These are phyloP conservation scores for Harlomillsia oculata DNA, from an alignment of 1,140 invertebrate genomes.

Conservation along the genomic window DNA sequence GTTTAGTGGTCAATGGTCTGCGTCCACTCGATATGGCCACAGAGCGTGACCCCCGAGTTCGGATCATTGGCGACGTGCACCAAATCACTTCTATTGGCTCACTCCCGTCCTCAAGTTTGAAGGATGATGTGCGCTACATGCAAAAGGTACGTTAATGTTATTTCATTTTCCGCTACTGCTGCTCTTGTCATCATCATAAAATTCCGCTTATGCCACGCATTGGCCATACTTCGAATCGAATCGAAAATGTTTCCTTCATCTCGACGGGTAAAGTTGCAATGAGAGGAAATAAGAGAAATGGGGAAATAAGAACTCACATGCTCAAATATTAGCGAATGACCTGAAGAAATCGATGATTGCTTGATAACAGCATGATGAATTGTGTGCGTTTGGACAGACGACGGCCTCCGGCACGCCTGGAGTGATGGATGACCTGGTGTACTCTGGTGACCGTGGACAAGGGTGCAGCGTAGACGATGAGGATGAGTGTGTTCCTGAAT, in stretches of 20 bases:
- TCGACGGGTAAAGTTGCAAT: not conserved
- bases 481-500: conserved; percentile 73
- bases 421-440: conserved; percentile 72
- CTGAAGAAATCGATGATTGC: no score
- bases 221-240: not conserved
- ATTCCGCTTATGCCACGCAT: not conserved
- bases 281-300: not conserved
- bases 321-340: no score
- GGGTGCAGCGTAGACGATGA: conserved; percentile 68
- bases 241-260: not conserved
- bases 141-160: conserved; percentile 22
- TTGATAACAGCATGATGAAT: conserved; percentile 9
- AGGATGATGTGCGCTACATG: conserved; percentile 19
- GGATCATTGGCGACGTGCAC: conserved; percentile 48
- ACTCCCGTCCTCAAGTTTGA: conserved; percentile 1
- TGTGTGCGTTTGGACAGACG: conserved; percentile 49
- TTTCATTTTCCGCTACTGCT: not conserved
- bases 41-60: conserved; percentile 62
- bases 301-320: no score
- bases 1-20: conserved; percentile 76
- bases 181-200: no score
- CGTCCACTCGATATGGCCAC: conserved; percentile 74
- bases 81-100: conserved; percentile 38
- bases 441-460: conserved; percentile 70
- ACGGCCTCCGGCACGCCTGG: conserved; percentile 68